These are phyloP conservation scores for Drosophila multiciliata DNA, from an alignment of 2,888 invertebrate species.

Conservation along the genomic window DNA sequence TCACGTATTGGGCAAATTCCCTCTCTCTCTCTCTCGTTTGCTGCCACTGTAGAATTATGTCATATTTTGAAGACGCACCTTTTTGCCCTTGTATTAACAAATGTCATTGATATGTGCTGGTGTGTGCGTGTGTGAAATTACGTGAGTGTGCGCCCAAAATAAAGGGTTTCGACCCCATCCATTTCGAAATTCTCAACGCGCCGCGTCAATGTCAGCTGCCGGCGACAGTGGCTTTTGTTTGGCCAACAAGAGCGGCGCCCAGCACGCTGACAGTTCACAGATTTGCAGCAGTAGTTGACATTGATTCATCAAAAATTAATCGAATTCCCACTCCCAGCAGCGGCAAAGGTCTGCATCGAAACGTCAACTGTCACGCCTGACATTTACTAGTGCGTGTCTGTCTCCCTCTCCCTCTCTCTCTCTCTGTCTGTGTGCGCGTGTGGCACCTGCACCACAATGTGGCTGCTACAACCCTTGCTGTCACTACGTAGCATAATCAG, in stretches of 20 bases:
- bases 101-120: slow-evolving; percentile 55
- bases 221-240: slow-evolving; percentile 58
- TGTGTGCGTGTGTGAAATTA: slow-evolving; percentile 48
- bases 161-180: slow-evolving; percentile 30
- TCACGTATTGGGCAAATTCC: slow-evolving; percentile 48
- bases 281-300: slow-evolving; percentile 80
- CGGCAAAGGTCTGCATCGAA: slow-evolving; percentile 33
- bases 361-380: slow-evolving; percentile 65
- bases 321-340: slow-evolving; percentile 68
- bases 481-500: slow-evolving; percentile 58
- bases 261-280: slow-evolving; percentile 67
- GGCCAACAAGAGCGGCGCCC: slow-evolving; percentile 43
- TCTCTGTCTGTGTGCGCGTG: neutral
- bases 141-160: slow-evolving; percentile 27
- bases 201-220: slow-evolving; percentile 47
- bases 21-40: slow-evolving; percentile 2
- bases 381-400: slow-evolving; percentile 9
- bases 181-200: neutral
- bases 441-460: slow-evolving; percentile 32
- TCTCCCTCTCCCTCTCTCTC: slow-evolving; percentile 1
- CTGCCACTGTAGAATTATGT: slow-evolving; percentile 40
- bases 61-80: slow-evolving; percentile 57
- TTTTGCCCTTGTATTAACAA: slow-evolving; percentile 48
- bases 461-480: slow-evolving; percentile 16
- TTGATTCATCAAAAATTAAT: slow-evolving; percentile 84